Base-by-base conservation (phyloP, 2,113 vertebrate genomes). In the Grammomys surdaster region DNA sequence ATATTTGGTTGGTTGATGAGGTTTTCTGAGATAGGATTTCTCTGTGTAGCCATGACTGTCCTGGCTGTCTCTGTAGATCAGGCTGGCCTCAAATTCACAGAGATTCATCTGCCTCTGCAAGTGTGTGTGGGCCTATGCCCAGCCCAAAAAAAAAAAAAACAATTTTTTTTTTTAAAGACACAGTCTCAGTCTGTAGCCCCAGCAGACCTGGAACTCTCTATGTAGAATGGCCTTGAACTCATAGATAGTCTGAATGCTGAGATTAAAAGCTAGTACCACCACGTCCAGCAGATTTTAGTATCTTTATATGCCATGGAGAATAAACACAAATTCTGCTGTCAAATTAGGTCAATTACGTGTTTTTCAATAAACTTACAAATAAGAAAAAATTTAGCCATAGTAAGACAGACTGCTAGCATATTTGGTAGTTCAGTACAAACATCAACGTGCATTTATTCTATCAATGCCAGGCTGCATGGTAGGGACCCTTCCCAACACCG, bases 301-400 rank as follows among this genome's bases (percentile, higher is more conserved):
- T 77, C 72, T 40, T 82, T 69, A 89, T 2, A 90, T 65, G 60
- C 20, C 14, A 90, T 22, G 46, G 24, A 72, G 26, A 95, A 85
- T 51, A 86, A 94, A 97, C 40, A n/a, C 10, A 88, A 95, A 72
- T 80, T 77, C n/a, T 58, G 26, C 10, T 80, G 8, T 86, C 36
- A 85, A 54, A 54, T 86, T 80, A 77, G 26, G 19, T 94, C 43
- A 95, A 81, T 43, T 28, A 84, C 87, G 65, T 60, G 48, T 63
- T 48, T 89, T 63, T 36, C n/a, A 76, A 58, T 63, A 94, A 94
- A 75, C 58, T 51, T 90, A 58, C 20, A 87, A 1, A 31, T 28
- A 69, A 56, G n/a, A 89, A 90, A 51, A 91, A n/a, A 80, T 36
- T 77, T 69, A 89, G 26, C 88, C 86, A 73, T 4, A 65, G 81